Evolutionary conservation across 2,797 vertebrate species (phyloP), one percentile per base, ranked within the genome.

Genomic region (Champsocephalus esox): DNA sequence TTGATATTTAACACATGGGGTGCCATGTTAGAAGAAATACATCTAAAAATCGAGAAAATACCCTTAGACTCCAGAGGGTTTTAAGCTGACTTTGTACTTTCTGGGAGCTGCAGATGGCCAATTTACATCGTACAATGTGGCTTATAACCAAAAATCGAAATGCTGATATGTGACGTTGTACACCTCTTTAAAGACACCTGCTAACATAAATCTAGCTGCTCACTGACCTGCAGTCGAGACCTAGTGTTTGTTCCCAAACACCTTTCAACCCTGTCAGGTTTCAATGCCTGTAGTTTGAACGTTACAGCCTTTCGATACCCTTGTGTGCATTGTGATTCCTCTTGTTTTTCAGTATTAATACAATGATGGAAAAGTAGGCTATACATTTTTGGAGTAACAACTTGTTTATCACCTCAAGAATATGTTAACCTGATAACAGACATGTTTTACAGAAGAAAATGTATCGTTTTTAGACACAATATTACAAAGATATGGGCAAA

Each of bases 211-310:
- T 28, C 38, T 11, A 16, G 6, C 9, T 14, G 28, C 19, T 62
- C 19, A 43, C 17, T 66, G 50, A 56, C 1, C 51, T 9, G 32
- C 44, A 65, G 60, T 5, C 0, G 28, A 41, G 13, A 9, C 28
- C 66, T 24, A 24, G 24, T 55, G 62, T 86, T 90, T 91, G 81
- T 85, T 77, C 73, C 49, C 82, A 81, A 90, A 87, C 81, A 87
- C 56, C 55, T 59, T 70, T 50, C 34, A 79, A 48, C 66, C 17
- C 43, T 68, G 60, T 63, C 71, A 51, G 56, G 61, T 79, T 72
- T 50, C 64, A 52, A 49, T 64, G 21, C 28, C 51, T 70, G 52
- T 38, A 51, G 46, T 62, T 64, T 59, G 44, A 43, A 54, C 62
- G 12, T 51, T 41, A 21, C 16, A 34, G 45, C 55, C 19, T 43